Evolutionary conservation across 35 echinoderm and acorn worm genomes (phyloP), one percentile per base, ranked within the genome.

Genomic region (Apostichopus japonicus): DNA sequence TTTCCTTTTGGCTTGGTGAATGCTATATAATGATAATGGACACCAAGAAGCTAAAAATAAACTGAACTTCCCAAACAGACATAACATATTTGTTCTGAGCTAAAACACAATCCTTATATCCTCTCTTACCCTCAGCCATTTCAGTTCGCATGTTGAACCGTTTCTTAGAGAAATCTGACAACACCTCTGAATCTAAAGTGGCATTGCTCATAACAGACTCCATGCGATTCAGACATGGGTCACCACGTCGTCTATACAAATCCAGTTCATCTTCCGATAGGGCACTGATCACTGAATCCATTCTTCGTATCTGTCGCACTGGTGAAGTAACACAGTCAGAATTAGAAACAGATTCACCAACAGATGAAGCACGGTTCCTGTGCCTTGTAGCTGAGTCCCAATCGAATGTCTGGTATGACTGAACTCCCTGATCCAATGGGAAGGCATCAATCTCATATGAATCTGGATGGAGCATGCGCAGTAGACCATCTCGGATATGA

Each of bases 361-460:
- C 8, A 8, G 86, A 89, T 21, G 86, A 72, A 15, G 62, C 21
- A 33, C 62, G 62, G 56, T 27, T 11, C 10, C 61, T 25, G 24
- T 65, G 4, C n/a, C 8, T 59, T 54, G 61, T 72, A 73, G 86
- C 62, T 1, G 86, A 72, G 16, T 87, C 86, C 86, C 86, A 87
- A 71, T 87, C 86, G 52, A 87, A 87, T 22, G 86, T 87, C 11
- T 23, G 54, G 57, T 87, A 89, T 4, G 86, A 89, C 62, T 89
- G 86, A 6, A 89, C 86, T 17, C 63, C 86, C 86, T 89, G 86
- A 54, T 89, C 86, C 51, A 72, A 19, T 5, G 56, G 59, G 44
- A 89, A 72, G 16, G 10, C 86, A 84, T 58, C 54, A 7, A 65
- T 6, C 52, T 89, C 86, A 2, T 72, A 89, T 54, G 86, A 89